These are phyloP conservation scores for Drosophila leontia DNA, from an alignment of 1,140 invertebrate species.

Conservation along the genomic window DNA sequence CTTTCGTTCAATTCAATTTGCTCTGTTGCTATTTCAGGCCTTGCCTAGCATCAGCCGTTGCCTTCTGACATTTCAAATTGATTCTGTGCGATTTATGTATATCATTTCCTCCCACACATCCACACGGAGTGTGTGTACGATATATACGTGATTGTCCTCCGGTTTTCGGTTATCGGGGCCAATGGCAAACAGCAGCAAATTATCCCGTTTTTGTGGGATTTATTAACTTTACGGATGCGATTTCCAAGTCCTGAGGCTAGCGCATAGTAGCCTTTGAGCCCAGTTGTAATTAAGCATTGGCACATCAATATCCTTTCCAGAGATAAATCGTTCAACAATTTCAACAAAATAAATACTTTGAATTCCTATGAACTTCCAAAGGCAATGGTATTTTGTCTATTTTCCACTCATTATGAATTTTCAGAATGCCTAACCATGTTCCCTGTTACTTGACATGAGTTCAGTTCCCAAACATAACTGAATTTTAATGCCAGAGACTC, in stretches of 20 bases:
- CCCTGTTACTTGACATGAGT: not conserved
- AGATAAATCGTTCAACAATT: not conserved
- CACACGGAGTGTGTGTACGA: not conserved
- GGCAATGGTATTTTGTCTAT: not conserved
- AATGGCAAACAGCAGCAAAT: slow-evolving; percentile 25
- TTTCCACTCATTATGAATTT: not conserved
- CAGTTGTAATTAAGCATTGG: not conserved
- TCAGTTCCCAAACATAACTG: not conserved
- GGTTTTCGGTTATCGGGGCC: not conserved
- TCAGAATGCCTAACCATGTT: not conserved
- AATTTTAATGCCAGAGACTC: slow-evolving; percentile 7
- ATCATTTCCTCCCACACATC: slow-evolving; percentile 37
- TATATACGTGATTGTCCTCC: not conserved
- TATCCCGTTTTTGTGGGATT: slow-evolving; percentile 22
- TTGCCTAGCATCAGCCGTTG: slow-evolving; percentile 30
- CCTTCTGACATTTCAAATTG: slow-evolving; percentile 62
- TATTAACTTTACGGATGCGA: slow-evolving; percentile 1
- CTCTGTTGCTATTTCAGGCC: slow-evolving; percentile 50
- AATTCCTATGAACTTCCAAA: not conserved
- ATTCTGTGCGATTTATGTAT: slow-evolving; percentile 50
- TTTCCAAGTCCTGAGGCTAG: not conserved
- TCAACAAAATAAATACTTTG: not conserved
- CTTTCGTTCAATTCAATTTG: slow-evolving; percentile 52
- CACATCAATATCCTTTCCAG: not conserved
- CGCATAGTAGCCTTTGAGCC: not conserved